phyloP scores from a whole-genome alignment of 2,113 vertebrate genomes.

The Leucopternis melanops region DNA sequence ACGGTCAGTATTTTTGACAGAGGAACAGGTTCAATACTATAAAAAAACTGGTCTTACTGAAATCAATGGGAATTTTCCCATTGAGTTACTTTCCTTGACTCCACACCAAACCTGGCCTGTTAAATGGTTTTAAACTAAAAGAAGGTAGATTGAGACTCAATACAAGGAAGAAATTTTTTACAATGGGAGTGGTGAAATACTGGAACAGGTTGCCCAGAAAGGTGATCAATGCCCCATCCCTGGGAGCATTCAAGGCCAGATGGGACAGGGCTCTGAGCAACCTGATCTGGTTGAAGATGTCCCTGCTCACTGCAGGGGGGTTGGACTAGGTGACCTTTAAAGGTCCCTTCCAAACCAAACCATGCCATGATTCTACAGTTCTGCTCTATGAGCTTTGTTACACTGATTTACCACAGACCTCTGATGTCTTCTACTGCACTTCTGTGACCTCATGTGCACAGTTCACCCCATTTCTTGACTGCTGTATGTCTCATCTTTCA shows the following conservation, averaged over 20 bases:
- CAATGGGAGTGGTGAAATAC: not conserved
- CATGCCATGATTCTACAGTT: too few relatives aligned
- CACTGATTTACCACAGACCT: not conserved
- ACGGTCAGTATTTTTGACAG: not conserved
- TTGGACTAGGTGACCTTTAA: fast-evolving
- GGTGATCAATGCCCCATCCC: not conserved
- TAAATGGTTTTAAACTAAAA: not conserved
- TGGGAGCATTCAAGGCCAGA: not conserved
- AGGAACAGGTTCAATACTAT: not conserved
- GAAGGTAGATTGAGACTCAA: not conserved
- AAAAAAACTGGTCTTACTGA: not conserved
- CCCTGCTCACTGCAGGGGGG: not conserved
- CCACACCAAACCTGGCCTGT: not conserved
- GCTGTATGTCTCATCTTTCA: not conserved
- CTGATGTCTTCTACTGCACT: not conserved
- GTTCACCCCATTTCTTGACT: not conserved
- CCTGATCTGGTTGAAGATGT: not conserved
- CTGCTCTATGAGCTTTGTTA: not conserved
- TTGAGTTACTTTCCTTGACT: not conserved
- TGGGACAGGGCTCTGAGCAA: not conserved
- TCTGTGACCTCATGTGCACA: not conserved
- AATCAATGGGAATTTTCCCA: not conserved
- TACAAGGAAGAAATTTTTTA: not conserved
- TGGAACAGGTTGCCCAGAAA: not conserved
- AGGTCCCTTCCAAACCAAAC: not conserved